Evolutionary conservation across 2,888 invertebrate genomes (phyloP).

Genomic region (Epistrophella euchroma): DNA sequence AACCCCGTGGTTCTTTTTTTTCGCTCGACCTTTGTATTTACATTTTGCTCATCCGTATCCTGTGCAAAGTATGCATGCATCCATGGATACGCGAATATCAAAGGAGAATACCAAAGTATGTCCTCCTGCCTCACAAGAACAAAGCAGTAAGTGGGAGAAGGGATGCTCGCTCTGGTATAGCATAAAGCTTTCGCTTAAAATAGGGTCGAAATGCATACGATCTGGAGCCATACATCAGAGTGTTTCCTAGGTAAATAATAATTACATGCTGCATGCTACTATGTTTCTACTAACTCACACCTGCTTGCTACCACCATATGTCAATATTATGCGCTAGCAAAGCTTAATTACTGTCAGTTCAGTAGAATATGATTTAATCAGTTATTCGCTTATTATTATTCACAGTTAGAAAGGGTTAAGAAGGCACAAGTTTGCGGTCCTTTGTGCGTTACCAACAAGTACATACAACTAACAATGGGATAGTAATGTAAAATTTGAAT

Average conservation of each 20-base stretch:
- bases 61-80: slow-evolving; percentile 47
- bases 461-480: slow-evolving; percentile 43
- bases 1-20: neutral
- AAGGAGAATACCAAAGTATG: slow-evolving; percentile 49
- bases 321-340: slow-evolving; percentile 64
- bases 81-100: slow-evolving; percentile 68
- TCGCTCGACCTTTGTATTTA: slow-evolving; percentile 57
- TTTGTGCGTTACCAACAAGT: slow-evolving; percentile 48
- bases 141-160: slow-evolving; percentile 13
- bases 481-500: slow-evolving; percentile 43
- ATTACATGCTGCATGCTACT: slow-evolving; percentile 60
- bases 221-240: neutral
- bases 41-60: slow-evolving; percentile 54
- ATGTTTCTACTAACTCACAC: slow-evolving; percentile 4
- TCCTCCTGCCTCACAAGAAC: neutral
- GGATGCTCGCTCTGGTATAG: neutral
- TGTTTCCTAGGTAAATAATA: slow-evolving; percentile 68
- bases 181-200: neutral
- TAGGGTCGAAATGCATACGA: slow-evolving; percentile 23
- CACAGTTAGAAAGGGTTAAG: slow-evolving; percentile 47
- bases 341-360: slow-evolving; percentile 72
- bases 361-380: slow-evolving; percentile 74
- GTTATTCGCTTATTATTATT: slow-evolving; percentile 72
- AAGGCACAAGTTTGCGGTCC: slow-evolving; percentile 22
- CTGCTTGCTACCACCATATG: slow-evolving; percentile 45